Base-by-base conservation (phyloP, 92 coral and sea anemone species). In the Phenganax stokvisi region DNA sequence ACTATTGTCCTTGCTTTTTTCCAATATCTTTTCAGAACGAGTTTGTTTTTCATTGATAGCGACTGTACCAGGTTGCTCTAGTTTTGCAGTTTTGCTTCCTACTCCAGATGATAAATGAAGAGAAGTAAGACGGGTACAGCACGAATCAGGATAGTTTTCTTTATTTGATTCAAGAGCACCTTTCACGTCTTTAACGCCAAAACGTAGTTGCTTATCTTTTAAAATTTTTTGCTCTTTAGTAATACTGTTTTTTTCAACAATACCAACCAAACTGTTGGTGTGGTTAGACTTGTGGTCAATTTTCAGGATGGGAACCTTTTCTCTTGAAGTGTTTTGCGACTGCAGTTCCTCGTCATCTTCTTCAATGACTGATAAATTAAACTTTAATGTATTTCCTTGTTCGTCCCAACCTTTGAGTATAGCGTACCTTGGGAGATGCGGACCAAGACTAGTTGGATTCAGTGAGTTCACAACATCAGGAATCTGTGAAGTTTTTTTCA, bases 1-100 rank as follows among this genome's bases (percentile, higher is more conserved):
- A 9, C 9, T 44, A 13, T 80, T 15, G 15, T 11, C 63, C 81
- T 56, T 76, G 0, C 6, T 16, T 81, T 81, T 11, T 54, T 53
- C 59, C 15, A 60, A 15, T 70, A 64, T 29, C 80, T 65, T 72
- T 52, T 78, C 7, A 75, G 81, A 15, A 86, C 87, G 54, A 86
- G 67, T 12, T 92, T 91, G 60, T 81, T 87, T 81, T 85, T 86
- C 20, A 89, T 54, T 54, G 83, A 81, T 9, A 66, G 28, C 9
- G 72, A 66, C 31, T 72, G 74, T 68, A 70, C 64, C 75, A 74
- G 86, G 61, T 89, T 90, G 80, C 90, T 87, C 74, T 91, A 92
- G 71, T 81, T 86, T 54, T 81, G 83, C 29, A 87, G 77, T 51
- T 86, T 86, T 72, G 81, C 76, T 72, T 89, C 97, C 31, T 88